A percentile compares a stretch with the other conserved stretches of the same genome.
These are phyloP conservation scores for Hirtodrosophila cameraria DNA, from an alignment of 2,888 invertebrate species.

Conservation along the genomic window DNA sequence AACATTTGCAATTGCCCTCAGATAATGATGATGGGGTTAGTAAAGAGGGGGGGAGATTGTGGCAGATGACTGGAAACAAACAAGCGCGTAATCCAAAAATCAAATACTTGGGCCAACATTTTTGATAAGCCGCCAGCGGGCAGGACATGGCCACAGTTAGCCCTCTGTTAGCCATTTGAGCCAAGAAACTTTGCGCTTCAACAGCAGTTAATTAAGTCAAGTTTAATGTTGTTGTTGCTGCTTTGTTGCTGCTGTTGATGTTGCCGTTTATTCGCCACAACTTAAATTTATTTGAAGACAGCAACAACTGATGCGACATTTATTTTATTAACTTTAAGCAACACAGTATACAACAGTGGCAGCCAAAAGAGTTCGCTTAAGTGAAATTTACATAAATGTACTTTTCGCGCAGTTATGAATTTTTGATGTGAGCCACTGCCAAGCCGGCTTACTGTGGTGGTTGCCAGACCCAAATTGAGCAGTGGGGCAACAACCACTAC, in stretches of 20 bases:
- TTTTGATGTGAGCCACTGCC: slow-evolving; percentile 58
- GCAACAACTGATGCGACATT: slow-evolving; percentile 42
- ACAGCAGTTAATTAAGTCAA: slow-evolving; percentile 79
- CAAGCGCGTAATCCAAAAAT: slow-evolving; percentile 71
- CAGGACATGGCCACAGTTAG: slow-evolving; percentile 46
- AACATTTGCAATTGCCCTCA: slow-evolving; percentile 62
- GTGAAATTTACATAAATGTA: slow-evolving; percentile 75
- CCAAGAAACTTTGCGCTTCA: slow-evolving; percentile 67
- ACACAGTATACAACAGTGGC: slow-evolving; percentile 35
- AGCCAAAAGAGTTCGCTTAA: slow-evolving; percentile 65
- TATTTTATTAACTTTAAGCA: slow-evolving; percentile 35
- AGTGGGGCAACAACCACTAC: slow-evolving; percentile 3
- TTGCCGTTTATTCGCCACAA: slow-evolving; percentile 39
- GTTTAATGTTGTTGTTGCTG: slow-evolving; percentile 47
- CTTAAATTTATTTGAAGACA: slow-evolving; percentile 67
- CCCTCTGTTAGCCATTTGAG: slow-evolving; percentile 38
- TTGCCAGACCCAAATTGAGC: not conserved
- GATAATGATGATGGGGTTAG: slow-evolving; percentile 7
- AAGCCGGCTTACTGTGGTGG: slow-evolving; percentile 38
- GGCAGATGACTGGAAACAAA: slow-evolving; percentile 23
- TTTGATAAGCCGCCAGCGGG: slow-evolving; percentile 63
- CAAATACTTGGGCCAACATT: slow-evolving; percentile 69
- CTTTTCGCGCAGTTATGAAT: slow-evolving; percentile 62
- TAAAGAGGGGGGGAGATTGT: not conserved
- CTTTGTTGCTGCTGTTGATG: slow-evolving; percentile 42